Conservation (phyloP, 53 echinoderm and acorn worm genomes). For the Patiria pectinifera region DNA sequence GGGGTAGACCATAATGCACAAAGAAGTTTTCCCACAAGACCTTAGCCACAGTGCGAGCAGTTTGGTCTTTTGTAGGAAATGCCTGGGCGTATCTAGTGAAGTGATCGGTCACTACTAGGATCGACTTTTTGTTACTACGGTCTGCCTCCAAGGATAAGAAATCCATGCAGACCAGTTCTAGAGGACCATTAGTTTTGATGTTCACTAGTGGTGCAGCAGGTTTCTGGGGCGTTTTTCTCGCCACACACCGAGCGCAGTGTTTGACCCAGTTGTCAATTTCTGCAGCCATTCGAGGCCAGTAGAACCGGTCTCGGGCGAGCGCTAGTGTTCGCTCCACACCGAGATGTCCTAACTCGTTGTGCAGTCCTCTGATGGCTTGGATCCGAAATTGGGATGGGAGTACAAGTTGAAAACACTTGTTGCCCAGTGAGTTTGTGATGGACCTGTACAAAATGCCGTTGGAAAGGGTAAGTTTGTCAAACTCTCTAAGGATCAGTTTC, state of each 20-base stretch:
- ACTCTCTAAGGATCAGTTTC: background rate
- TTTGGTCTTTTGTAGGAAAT: conserved; percentile 61
- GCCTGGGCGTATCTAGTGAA: conserved; percentile 69
- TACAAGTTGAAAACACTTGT: too few relatives aligned
- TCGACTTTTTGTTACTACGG: conserved; percentile 29
- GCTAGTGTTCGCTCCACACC: conserved; percentile 66
- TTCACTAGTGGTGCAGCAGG: conserved; percentile 18
- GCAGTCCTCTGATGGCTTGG: too few relatives aligned
- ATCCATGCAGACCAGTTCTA: conserved; percentile 46
- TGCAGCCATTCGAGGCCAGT: conserved; percentile 24
- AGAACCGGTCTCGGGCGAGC: conserved; percentile 42
- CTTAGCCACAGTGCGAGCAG: conserved; percentile 41
- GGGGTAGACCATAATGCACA: conserved; percentile 46
- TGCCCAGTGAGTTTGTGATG: too few relatives aligned
- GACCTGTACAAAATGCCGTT: too few relatives aligned
- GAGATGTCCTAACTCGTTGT: conserved; percentile 47
- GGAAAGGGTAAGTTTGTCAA: background rate
- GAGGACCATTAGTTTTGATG: conserved; percentile 4
- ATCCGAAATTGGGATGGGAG: too few relatives aligned
- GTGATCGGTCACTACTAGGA: conserved; percentile 67
- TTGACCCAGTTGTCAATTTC: conserved; percentile 42
- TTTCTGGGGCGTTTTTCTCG: background rate
- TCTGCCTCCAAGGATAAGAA: conserved; percentile 57
- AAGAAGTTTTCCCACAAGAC: conserved; percentile 38
- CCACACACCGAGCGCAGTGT: conserved; percentile 63